Evolutionary conservation across 2,797 vertebrate species (phyloP).

Genomic region (Crax fasciolata): DNA sequence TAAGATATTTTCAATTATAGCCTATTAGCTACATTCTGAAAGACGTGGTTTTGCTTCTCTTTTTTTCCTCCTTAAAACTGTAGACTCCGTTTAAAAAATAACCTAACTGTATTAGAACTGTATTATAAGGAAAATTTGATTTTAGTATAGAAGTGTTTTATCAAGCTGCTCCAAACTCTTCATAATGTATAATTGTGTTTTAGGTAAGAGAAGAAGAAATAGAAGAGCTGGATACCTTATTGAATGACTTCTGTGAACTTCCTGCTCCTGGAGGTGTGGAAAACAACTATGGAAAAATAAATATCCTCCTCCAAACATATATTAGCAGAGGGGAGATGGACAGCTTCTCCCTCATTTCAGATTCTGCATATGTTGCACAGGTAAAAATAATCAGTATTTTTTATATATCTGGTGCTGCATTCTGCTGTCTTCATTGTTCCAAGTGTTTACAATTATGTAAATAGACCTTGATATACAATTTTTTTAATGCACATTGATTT

Average conservation of each 20-base stretch:
- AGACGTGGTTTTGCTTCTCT: conserved; percentile 28
- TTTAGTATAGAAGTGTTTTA: conserved; percentile 59
- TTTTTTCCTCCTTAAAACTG: conserved; percentile 22
- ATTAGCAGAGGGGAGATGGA: conserved; percentile 96
- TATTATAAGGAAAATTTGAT: conserved; percentile 56
- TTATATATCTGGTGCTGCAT: not conserved
- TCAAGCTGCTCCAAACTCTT: conserved; percentile 59
- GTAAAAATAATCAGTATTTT: conserved; percentile 78
- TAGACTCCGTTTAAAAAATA: conserved; percentile 51
- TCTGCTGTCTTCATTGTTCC: not conserved
- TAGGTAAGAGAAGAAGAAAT: conserved; percentile 97
- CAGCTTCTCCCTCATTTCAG: conserved; percentile 98
- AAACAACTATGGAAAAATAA: conserved; percentile 97
- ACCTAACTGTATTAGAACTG: conserved; percentile 23
- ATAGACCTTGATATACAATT: not conserved
- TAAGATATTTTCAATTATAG: conserved; percentile 80
- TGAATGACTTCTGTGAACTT: conserved; percentile 91
- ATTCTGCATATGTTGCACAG: conserved; percentile 97
- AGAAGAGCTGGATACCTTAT: conserved; percentile 92
- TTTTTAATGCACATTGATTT: not conserved
- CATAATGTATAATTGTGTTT: conserved; percentile 68
- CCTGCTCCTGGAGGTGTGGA: conserved; percentile 94
- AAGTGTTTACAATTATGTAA: not conserved
- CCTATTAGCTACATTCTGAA: conserved; percentile 62
- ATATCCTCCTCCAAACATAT: conserved; percentile 97